Base-by-base conservation (phyloP, 2,888 invertebrate species). In the Tridacna crocea region DNA sequence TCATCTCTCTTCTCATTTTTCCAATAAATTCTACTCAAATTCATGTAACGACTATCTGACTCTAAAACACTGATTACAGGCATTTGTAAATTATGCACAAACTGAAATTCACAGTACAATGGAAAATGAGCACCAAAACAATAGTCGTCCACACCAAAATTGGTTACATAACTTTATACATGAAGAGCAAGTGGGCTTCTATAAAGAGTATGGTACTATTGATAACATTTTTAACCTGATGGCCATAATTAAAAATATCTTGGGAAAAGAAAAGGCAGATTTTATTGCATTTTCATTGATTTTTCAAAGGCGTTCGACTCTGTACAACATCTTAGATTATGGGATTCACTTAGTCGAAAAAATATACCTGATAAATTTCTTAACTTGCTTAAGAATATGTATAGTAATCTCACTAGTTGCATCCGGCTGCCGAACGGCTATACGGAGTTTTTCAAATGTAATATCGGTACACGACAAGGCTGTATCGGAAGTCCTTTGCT, bases 161-260 rank as follows among this genome's bases (percentile, higher is more conserved):
- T n/a, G n/a, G n/a, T n/a, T n/a, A n/a, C n/a, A n/a, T n/a, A n/a
- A n/a, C n/a, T n/a, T n/a, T 22, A 75, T 78, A 24, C 46, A 72
- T 27, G 82, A 82, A 58, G 58, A 55, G 0, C 82, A 82, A 51
- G 70, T 78, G n/a, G 81, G 74, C 26, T 81, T 81, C 26, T 19
- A 75, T 24, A 61, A 65, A 24, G 47, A 60, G 19, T 80, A 80
- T 24, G n/a, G 36, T n/a, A 61, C 80, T 12, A 77, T 66, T 46
- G 82, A 82, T 22, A 79, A 83, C 46, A 75, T 82, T n/a, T 78
- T 82, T 51, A 74, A 48, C 2, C 36, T 81, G 17, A 76, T 63
- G 58, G 26, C 74, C 15, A 47, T 77, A 13, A 24, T 63, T 74
- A 81, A 63, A 80, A 80, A 65, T 76, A 76, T 55, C 19, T 76